Evolutionary conservation across 2,113 vertebrate species (phyloP).

Genomic region (Bombycilla garrulus): DNA sequence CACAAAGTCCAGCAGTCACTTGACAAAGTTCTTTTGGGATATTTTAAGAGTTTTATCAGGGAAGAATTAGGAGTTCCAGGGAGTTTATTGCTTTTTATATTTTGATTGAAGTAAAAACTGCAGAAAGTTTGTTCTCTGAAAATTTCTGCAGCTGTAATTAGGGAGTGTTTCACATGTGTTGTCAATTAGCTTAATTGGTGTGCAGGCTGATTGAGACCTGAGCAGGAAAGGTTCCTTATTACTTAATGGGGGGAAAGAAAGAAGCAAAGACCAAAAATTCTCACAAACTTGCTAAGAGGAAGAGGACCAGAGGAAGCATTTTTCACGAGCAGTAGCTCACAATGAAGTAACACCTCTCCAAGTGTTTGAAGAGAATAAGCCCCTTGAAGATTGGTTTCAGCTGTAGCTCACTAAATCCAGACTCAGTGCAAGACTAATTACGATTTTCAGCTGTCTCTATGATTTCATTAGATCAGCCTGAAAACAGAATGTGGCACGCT

Average conservation of each 20-base stretch:
- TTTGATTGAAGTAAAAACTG: neutral
- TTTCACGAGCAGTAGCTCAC: neutral
- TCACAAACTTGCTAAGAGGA: neutral
- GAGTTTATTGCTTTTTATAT: neutral
- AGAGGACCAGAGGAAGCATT: neutral
- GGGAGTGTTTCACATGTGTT: neutral
- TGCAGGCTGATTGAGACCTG: neutral
- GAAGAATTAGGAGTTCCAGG: neutral
- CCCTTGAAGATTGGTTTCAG: neutral
- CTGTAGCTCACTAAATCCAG: neutral
- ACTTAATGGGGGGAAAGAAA: neutral
- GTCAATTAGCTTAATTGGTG: constrained; percentile 18
- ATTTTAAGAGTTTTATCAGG: neutral
- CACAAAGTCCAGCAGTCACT: neutral
- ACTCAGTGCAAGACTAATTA: neutral
- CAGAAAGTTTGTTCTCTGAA: neutral
- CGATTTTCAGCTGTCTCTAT: neutral
- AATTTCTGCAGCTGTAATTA: constrained; percentile 33
- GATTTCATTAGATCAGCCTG: neutral
- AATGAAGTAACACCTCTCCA: neutral
- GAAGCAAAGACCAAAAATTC: neutral
- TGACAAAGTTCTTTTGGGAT: neutral
- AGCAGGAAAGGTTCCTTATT: neutral
- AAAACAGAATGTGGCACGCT: neutral
- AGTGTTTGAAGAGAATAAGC: neutral